Base-by-base conservation (phyloP, 2,888 invertebrate genomes). In the Odontocolon sp. region DNA sequence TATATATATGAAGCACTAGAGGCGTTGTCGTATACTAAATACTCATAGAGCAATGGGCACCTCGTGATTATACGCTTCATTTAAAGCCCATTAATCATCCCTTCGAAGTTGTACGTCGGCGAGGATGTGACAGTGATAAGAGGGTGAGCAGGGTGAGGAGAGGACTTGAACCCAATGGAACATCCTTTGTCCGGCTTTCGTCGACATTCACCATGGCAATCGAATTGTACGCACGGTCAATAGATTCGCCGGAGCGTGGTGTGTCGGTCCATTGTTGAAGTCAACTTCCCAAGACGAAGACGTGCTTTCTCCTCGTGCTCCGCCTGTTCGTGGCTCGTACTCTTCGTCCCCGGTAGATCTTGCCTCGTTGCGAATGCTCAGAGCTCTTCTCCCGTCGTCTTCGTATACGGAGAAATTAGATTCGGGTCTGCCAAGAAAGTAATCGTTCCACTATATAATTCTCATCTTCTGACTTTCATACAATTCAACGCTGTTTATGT, bases 71-170 rank as follows among this genome's bases (percentile, higher is more conserved):
- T 81, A 79, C 83, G 79, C 80, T 83, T 81, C 82, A 84, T 83
- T 83, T 80, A 79, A 79, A 81, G 79, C 64, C 78, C 78, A 83
- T 84, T 84, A 81, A 83, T 84, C 82, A 83, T 80, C 68, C 69
- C 59, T 61, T 59, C 68, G 50, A 64, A 68, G 57, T 54, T 57
- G 38, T 56, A 63, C 56, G 45, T 5, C 11, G 14, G 38, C 5
- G 38, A 33, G 50, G 21, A 26, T 18, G 31, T 16, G 64, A 21
- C 23, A 33, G 57, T 18, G 31, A 21, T 23, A 21, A 36, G 45
- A 54, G 31, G 47, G 1, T 5, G 33, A 18, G 47, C 9, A 61
- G 57, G 42, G 76, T 67, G 63, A 57, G 50, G 67, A 56, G 31
- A 47, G 50, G 56, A 68, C 40, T 76, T 73, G 69, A 56, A 79